A percentile compares a stretch with the other conserved stretches of the same genome.
phyloP scores from a whole-genome alignment of 2,888 invertebrate genomes.

The Rhodophaea formosa region DNA sequence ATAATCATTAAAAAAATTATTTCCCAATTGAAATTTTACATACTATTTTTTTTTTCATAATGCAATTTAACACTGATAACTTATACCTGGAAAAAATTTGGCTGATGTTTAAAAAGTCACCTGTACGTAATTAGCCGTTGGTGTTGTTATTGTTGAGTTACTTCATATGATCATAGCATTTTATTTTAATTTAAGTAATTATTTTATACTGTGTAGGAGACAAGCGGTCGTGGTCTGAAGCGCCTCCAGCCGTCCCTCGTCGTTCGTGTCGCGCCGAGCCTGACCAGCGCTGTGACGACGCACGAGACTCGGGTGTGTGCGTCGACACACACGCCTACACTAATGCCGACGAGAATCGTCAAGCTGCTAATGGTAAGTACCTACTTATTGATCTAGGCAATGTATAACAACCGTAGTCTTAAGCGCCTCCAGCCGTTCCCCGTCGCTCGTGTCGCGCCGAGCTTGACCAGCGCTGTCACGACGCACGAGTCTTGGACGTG shows the following conservation, averaged over 20 bases:
- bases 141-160: no score
- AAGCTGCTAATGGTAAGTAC: slow-evolving; percentile 44
- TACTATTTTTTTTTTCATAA: no score
- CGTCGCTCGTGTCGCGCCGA: slow-evolving; percentile 63
- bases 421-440: slow-evolving; percentile 60
- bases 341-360: slow-evolving; percentile 59
- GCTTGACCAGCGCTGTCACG: slow-evolving; percentile 67
- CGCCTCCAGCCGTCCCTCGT: slow-evolving; percentile 61
- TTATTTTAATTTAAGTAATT: no score
- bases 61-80: no score
- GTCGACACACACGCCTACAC: slow-evolving; percentile 65
- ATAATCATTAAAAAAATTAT: no score
- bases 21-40: no score
- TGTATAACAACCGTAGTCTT: no score
- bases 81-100: no score
- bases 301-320: slow-evolving; percentile 71
- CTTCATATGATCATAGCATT: no score
- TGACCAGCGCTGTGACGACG: slow-evolving; percentile 69
- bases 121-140: no score
- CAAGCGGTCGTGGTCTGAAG: slow-evolving; percentile 54
- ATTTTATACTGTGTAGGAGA: slow-evolving; percentile 49
- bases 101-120: no score
- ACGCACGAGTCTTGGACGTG: slow-evolving; percentile 71
- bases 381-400: no score
- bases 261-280: slow-evolving; percentile 63